Percentiles rank a stretch among this genome's conserved stretches.
Evolutionary conservation across 2,113 vertebrate genomes (phyloP).

Genomic region (Sprattus sprattus): DNA sequence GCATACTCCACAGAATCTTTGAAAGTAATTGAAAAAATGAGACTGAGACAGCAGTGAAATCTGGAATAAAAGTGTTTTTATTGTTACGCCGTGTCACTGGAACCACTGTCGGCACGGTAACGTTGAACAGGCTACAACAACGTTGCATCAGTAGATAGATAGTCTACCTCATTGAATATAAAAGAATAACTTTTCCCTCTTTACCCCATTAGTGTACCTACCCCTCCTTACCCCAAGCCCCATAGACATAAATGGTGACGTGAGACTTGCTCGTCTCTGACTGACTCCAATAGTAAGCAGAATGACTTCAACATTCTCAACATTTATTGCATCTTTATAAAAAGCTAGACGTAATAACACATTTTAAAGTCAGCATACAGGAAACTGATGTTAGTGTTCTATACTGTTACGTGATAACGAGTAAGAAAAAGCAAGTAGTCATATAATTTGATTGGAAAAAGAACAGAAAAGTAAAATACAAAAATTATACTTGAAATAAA

Average conservation of each 20-base stretch:
- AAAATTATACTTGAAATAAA: conserved; percentile 73
- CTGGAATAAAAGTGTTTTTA: conserved; percentile 20
- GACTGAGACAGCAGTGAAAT: background rate
- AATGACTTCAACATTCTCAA: conserved; percentile 9
- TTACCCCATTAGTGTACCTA: background rate
- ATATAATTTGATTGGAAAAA: conserved; percentile 93
- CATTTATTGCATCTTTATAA: conserved; percentile 34
- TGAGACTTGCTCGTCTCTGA: background rate
- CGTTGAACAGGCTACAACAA: conserved; percentile 13
- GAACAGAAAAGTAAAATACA: conserved; percentile 50
- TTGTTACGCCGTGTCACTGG: conserved; percentile 11
- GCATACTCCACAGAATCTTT: background rate
- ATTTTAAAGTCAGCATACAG: conserved; percentile 92
- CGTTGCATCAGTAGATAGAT: conserved; percentile 13
- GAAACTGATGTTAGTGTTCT: conserved; percentile 99
- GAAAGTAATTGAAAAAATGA: background rate
- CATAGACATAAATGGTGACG: background rate
- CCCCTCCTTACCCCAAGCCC: background rate
- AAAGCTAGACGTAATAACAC: conserved; percentile 98
- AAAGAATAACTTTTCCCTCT: conserved; percentile 11
- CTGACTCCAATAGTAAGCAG: conserved; percentile 1
- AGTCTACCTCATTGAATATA: conserved; percentile 18
- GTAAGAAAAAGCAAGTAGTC: conserved; percentile 93
- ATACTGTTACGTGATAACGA: conserved; percentile 93
- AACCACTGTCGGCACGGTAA: conserved; percentile 4